Conservation (phyloP, 2,797 vertebrate species). For the Coregonus sp. region DNA sequence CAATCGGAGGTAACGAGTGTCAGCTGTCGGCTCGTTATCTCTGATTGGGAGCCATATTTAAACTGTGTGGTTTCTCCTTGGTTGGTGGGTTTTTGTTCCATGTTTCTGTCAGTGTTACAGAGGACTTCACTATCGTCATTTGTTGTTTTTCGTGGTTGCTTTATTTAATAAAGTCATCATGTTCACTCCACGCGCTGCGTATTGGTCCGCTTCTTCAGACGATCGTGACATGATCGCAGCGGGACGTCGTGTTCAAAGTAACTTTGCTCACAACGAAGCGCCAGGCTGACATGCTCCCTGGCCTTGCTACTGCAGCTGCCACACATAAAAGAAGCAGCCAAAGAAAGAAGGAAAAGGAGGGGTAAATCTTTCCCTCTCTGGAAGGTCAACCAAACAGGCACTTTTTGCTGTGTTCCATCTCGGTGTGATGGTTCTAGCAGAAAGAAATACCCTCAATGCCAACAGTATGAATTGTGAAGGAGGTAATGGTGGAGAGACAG, state of each 20-base stretch:
- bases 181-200: too few species aligned
- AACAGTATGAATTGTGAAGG: conserved; percentile 17
- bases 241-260: conserved; percentile 48
- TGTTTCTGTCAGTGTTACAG: too few species aligned
- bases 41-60: too few species aligned
- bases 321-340: conserved; percentile 30
- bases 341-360: conserved; percentile 26
- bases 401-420: conserved; percentile 10
- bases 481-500: conserved; percentile 13
- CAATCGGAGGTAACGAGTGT: too few species aligned
- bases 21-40: too few species aligned
- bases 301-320: conserved; percentile 48
- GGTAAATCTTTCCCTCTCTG: conserved; percentile 46
- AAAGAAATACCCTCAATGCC: conserved; percentile 18
- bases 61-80: too few species aligned
- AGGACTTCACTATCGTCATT: too few species aligned
- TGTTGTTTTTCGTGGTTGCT: too few species aligned
- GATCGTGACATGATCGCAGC: conserved; percentile 37
- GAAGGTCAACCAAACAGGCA: conserved; percentile 64
- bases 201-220: too few species aligned
- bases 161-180: too few species aligned
- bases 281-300: conserved; percentile 36
- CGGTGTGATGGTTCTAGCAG: conserved; percentile 54
- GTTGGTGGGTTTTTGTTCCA: too few species aligned
- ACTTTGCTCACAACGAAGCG: conserved; percentile 42